Evolutionary conservation across 2,797 vertebrate genomes (phyloP), one percentile per base, ranked within the genome.

Genomic region (Muscicapa comitata): DNA sequence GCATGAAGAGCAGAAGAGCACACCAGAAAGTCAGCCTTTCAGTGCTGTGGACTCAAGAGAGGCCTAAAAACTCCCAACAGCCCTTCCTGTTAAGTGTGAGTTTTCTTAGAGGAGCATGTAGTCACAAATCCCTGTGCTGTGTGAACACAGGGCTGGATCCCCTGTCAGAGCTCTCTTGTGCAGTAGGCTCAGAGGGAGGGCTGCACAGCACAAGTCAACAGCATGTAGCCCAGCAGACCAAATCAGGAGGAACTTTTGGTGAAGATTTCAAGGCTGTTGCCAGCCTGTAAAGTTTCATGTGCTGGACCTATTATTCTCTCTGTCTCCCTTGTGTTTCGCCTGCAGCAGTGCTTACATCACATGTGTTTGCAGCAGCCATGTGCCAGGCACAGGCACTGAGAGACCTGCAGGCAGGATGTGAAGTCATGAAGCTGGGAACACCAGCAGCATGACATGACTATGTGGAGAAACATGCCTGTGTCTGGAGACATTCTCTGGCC

Each of bases 351-450:
- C 16, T 79, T 67, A 18, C 11, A 35, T 77, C 40, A 6, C 1
- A 0, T 0, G 0, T 75, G n/a, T 72, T 88, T 84, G 78, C 33
- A 66, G 16, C n/a, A 72, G 62, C 58, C 77, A 21, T 1, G 0
- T 72, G 63, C 59, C 63, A 76, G 51, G 66, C 66, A 1, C 50
- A 26, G 43, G 51, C 43, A 47, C 63, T 47, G 77, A 47, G 77
- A 42, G 67, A 40, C 43, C 47, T 66, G 72, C 42, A 53, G 45
- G 59, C 89, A 90, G 91, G 90, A 94, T 76, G 50, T 77, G 54
- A 53, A 51, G 48, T 76, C 71, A 71, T 1, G 31, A 45, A 83
- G 48, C 55, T 73, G 68, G 40, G 45, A 47, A 25, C 38, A 5
- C 7, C 38, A 78, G n/a, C 77, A 79, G 5, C 58, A 10, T 10